Base-by-base conservation (phyloP, 2,797 vertebrate genomes). In the Okamejei kenojei region DNA sequence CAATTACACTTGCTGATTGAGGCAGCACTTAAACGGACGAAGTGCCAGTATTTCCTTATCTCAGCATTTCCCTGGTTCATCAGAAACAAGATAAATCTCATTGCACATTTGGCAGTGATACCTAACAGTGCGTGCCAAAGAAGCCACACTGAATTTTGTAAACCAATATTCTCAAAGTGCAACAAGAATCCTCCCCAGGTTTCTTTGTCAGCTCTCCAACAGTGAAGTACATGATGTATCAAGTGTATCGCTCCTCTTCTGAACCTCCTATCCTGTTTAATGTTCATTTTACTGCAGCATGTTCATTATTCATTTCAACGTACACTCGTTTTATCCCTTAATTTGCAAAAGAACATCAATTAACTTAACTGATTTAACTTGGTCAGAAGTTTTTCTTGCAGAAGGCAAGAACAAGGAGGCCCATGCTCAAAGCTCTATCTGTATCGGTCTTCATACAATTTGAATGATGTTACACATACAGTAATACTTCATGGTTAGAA, bases 1-100 rank as follows among this genome's bases (percentile, higher is more conserved):
- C 84, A 88, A 88, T 88, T 88, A 35, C 84, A 29, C 63, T 68
- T 88, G 71, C 38, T 76, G 71, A 92, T 92, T 54, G 38, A 63
- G 58, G 82, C 9, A 29, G 54, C 82, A 86, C 26, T 92, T 92
- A 76, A n/a, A 45, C 45, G 23, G 71, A n/a, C 1, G 29, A 45
- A 58, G 23, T 74, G 71, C 15, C 71, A 76, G 76, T 92, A 88
- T 88, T 88, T 88, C 26, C 13, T 92, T 76, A 26, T 76, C 21
- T 76, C 74, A 76, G 45, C 68, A n/a, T 76, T 58, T 74, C 15
- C 26, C 38, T 15, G 15, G 35, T 91, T 74, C 68, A 91, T 91
- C 68, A 73, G 90, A 54, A 73, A 54, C 9, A 76, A 92, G 26
- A 92, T 6, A n/a, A 91, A 92, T 74, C 9, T 8, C 38, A 58